Evolutionary conservation across 2,113 vertebrate genomes (phyloP), one percentile per base, ranked within the genome.

Genomic region (Galbula dea): DNA sequence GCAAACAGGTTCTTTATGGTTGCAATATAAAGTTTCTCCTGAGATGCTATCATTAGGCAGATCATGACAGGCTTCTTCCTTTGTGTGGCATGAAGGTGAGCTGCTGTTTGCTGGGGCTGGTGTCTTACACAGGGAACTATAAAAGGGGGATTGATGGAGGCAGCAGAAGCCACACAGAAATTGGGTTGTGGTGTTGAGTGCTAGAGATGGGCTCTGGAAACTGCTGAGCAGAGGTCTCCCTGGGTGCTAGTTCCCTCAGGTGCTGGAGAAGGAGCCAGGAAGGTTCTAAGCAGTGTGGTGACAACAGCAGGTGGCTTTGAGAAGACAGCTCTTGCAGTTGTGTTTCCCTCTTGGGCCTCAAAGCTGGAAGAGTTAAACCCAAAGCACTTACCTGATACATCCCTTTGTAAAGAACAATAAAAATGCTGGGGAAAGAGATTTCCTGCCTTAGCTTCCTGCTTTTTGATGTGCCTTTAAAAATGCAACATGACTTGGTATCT

Each of bases 1-100:
- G 84, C 58, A 92, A 96, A 76, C 61, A 93, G 54, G 22, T 4
- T 3, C 34, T 95, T 96, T 94, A 77, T 75, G 57, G 29, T 57
- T 39, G 12, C 26, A 75, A 80, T 69, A 89, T 81, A 90, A 94
- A 77, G 73, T 77, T 89, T 86, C 78, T 93, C 83, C 73, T 79
- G 90, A 96, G 86, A 34, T 91, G 23, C 11, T 94, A 43, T 96
- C 86, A 95, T 95, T 96, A 91, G 73, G 39, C 39, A 96, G 78
- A 95, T 96, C 77, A 93, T 92, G 83, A 73, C 15, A 27, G 84
- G 21, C 15, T 58, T 73, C 88, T 86, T 83, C 75, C 17, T 43
- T 67, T 8, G 67, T 51, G 19, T 89, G 32, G 62, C 66, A 26
- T 93, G 83, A 96, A 96, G 81, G 7, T 86, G 62, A 91, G 17